These are phyloP conservation scores for Macaria notata DNA, from an alignment of 2,888 invertebrate genomes.

Conservation along the genomic window DNA sequence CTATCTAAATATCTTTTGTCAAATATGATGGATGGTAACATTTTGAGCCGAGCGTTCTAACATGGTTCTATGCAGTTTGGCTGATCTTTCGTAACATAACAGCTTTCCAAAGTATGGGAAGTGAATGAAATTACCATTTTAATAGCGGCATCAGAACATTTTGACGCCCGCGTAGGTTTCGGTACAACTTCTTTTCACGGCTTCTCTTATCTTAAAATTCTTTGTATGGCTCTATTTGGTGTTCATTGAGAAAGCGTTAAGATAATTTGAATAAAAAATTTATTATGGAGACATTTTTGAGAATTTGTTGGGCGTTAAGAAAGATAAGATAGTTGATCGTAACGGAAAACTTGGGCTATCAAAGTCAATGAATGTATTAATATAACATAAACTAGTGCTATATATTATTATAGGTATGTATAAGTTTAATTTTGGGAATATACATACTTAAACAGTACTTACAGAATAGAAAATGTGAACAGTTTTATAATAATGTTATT, in stretches of 20 bases:
- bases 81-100: slow-evolving; percentile 39
- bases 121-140: slow-evolving; percentile 46
- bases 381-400: no score
- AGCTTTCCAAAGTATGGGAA: slow-evolving; percentile 47
- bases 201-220: slow-evolving; percentile 26
- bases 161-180: slow-evolving; percentile 29
- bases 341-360: not conserved
- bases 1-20: no score
- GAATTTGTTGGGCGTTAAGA: slow-evolving; percentile 2
- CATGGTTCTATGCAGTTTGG: not conserved
- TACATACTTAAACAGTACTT: no score
- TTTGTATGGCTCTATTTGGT: slow-evolving; percentile 19
- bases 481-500: no score
- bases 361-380: no score
- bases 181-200: slow-evolving; percentile 28
- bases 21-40: not conserved
- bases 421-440: no score
- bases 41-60: not conserved
- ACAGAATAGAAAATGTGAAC: no score
- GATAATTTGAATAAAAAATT: slow-evolving; percentile 20
- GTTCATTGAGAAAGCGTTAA: slow-evolving; percentile 21
- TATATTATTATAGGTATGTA: no score
- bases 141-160: slow-evolving; percentile 33
- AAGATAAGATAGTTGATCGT: slow-evolving; percentile 1
- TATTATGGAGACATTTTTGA: slow-evolving; percentile 1